These are phyloP conservation scores for Eclectus roratus DNA, from an alignment of 2,113 vertebrate species.

Conservation along the genomic window DNA sequence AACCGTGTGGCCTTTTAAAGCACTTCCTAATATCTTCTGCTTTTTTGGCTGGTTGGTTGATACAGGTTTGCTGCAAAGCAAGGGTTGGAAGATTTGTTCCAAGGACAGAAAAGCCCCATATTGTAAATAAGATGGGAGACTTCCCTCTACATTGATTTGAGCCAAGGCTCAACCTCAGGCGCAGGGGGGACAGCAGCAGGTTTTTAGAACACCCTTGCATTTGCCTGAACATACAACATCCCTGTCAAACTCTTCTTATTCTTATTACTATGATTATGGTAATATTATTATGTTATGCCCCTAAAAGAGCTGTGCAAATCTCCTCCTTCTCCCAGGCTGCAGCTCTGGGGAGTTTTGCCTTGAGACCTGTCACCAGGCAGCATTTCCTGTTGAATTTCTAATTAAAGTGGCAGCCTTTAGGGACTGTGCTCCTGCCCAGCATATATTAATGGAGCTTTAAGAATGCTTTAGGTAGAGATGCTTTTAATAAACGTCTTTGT, in stretches of 20 bases:
- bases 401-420: conserved; percentile 23
- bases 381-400: conserved; percentile 20
- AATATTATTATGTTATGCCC: too few species aligned
- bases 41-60: neutral
- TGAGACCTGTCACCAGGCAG: neutral
- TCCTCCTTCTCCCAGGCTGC: neutral
- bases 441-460: neutral
- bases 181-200: neutral
- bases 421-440: neutral
- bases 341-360: neutral
- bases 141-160: neutral
- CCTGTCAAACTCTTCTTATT: neutral
- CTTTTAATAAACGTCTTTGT: neutral
- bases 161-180: neutral
- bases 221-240: neutral
- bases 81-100: neutral
- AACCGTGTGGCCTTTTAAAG: neutral
- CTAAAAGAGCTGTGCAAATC: neutral
- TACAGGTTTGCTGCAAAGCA: neutral
- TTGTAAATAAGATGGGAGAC: neutral
- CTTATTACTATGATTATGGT: neutral
- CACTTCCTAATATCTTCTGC: neutral
- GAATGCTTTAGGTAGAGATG: neutral
- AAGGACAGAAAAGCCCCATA: neutral
- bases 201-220: neutral